A percentile compares a stretch with the other conserved stretches of the same genome.
Conservation (phyloP, 1,140 invertebrate genomes). For the Drosophila carrolli region DNA sequence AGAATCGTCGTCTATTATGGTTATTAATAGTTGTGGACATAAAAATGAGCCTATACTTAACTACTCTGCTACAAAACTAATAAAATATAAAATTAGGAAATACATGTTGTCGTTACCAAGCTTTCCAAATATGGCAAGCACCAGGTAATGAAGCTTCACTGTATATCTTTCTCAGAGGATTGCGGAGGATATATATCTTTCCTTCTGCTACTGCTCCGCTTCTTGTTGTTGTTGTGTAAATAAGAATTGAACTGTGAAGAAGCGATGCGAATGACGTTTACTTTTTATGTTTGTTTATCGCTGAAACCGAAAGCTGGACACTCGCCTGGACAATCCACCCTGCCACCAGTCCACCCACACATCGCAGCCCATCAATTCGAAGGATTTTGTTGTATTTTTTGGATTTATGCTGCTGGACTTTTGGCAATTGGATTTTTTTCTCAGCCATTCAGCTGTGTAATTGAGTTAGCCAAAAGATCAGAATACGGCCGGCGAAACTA, state of each 20-base stretch:
- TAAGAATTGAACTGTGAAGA: conserved; percentile 80
- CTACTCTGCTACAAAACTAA: too few species aligned
- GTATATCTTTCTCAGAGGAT: conserved; percentile 40
- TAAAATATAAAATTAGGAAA: too few species aligned
- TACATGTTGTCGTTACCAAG: too few species aligned
- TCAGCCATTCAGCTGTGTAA: conserved; percentile 73
- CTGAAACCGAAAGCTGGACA: conserved; percentile 73
- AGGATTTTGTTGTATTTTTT: conserved; percentile 55
- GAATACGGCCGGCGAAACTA: conserved; percentile 11
- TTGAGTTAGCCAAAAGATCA: conserved; percentile 59
- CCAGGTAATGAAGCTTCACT: conserved; percentile 14
- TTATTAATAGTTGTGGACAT: too few species aligned
- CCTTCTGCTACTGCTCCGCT: conserved; percentile 6
- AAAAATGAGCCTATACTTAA: too few species aligned
- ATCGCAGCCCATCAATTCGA: conserved; percentile 5
- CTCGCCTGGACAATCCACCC: conserved; percentile 47
- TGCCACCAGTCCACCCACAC: background rate
- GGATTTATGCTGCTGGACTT: conserved; percentile 65
- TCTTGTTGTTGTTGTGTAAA: conserved; percentile 63
- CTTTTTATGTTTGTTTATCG: conserved; percentile 82
- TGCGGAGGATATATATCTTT: conserved; percentile 37
- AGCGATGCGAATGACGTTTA: conserved; percentile 69
- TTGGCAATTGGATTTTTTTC: conserved; percentile 70
- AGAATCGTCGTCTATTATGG: too few species aligned
- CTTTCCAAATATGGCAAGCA: too few species aligned